phyloP scores from a whole-genome alignment of 2,113 vertebrate genomes.

The Larimichthys crocea region DNA sequence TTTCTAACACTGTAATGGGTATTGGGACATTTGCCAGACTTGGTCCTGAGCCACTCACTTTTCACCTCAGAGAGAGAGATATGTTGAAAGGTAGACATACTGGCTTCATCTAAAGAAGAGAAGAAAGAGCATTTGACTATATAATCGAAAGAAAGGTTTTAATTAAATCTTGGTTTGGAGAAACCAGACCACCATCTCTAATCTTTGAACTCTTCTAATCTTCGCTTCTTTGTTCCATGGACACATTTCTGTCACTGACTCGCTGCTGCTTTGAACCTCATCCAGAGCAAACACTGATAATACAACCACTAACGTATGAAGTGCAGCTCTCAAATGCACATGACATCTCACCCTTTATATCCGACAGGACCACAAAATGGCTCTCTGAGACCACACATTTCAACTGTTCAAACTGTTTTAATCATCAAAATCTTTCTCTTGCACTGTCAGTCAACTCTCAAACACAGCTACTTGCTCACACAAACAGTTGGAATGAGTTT shows the following conservation, averaged over 20 bases:
- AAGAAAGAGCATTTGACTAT: background rate
- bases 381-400: conserved; percentile 21
- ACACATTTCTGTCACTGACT: conserved; percentile 36
- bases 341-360: conserved; percentile 12
- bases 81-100: background rate
- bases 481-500: background rate
- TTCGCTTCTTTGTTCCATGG: conserved; percentile 28
- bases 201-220: conserved; percentile 37
- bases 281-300: conserved; percentile 65
- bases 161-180: conserved; percentile 30
- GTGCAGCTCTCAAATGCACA: conserved; percentile 35
- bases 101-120: conserved; percentile 10
- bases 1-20: conserved; percentile 62
- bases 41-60: conserved; percentile 49
- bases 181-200: conserved; percentile 20
- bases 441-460: background rate
- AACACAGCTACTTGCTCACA: background rate
- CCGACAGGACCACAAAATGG: conserved; percentile 12
- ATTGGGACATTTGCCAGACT: conserved; percentile 50
- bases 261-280: conserved; percentile 44
- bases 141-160: conserved; percentile 19
- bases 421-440: conserved; percentile 15
- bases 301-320: conserved; percentile 26
- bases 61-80: conserved; percentile 25
- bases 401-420: conserved; percentile 8